Base-by-base conservation (phyloP, 2,113 vertebrate genomes). In the Hippoglossus stenolepis region DNA sequence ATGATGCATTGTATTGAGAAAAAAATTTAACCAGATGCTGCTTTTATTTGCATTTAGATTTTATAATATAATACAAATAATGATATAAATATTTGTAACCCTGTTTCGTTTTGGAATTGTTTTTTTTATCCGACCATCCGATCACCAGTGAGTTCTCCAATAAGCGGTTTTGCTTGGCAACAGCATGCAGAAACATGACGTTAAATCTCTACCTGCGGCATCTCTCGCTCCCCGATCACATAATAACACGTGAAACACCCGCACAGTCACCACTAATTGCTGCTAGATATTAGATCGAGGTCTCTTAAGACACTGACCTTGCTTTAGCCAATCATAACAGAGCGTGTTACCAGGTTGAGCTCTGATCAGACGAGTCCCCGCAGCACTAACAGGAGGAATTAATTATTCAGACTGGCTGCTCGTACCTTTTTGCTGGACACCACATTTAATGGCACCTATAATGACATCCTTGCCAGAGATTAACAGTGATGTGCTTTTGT, bases 391-490 rank as follows among this genome's bases (percentile, higher is more conserved):
- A n/a, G 76, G 43, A 67, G 71, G 70, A 83, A 85, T 90, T 79
- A 84, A 92, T 91, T 89, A 93, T 93, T 91, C 87, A 90, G 45
- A 82, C 82, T 70, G 79, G 63, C 79, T 70, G 82, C 82, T 87
- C 4, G 35, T 73, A 67, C 78, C 18, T 61, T 86, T 85, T 80
- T 73, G 53, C 82, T 56, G 73, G 87, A 87, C 73, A 85, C 77
- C 73, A 23, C 43, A 21, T 87, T 83, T 86, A 91, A 89, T 86
- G 80, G 82, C 81, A 87, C 85, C 80, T 82, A 75, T 89, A 83
- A 85, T 43, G 51, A 54, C 51, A 21, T 54, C 20, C 17, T 17
- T 49, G 45, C 17, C 4, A 49, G 45, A 54, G 51, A 54, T 54
- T 54, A 54, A 21, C 51, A 8, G 18, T 21, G 20, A 54, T 54